These are phyloP conservation scores for Melanotaenia trifasciata DNA, from an alignment of 2,797 vertebrate genomes.

Conservation along the genomic window DNA sequence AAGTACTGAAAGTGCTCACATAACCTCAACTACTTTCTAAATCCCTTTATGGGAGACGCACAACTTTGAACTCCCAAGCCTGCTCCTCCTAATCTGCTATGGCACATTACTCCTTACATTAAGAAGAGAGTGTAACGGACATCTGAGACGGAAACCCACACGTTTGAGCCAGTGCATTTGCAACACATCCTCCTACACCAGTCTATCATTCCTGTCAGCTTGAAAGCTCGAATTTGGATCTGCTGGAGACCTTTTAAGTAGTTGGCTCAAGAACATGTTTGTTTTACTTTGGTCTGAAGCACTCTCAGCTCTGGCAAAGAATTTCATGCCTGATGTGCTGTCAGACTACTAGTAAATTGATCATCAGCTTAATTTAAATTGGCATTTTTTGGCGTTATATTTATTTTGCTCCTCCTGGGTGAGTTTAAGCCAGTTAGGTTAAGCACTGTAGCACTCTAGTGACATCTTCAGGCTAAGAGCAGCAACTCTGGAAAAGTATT, in stretches of 20 bases:
- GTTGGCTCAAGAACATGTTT: slow-evolving; percentile 59
- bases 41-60: slow-evolving; percentile 56
- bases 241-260: slow-evolving; percentile 44
- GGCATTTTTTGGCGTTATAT: slow-evolving; percentile 54
- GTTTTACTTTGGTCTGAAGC: slow-evolving; percentile 57
- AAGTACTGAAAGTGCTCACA: slow-evolving; percentile 47
- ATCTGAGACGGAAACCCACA: slow-evolving; percentile 39
- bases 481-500: background rate
- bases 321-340: slow-evolving; percentile 44
- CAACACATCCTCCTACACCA: slow-evolving; percentile 32
- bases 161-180: slow-evolving; percentile 40
- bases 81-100: slow-evolving; percentile 53
- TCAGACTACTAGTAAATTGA: slow-evolving; percentile 63
- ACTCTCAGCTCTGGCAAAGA: slow-evolving; percentile 45
- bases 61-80: slow-evolving; percentile 61
- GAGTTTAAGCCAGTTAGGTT: slow-evolving; percentile 15
- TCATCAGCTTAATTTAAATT: slow-evolving; percentile 68
- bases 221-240: slow-evolving; percentile 54
- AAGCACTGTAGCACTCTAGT: slow-evolving; percentile 50
- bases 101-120: slow-evolving; percentile 66
- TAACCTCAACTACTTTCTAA: slow-evolving; percentile 46
- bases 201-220: slow-evolving; percentile 53
- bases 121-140: slow-evolving; percentile 59
- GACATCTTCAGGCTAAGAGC: slow-evolving; percentile 69
- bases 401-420: slow-evolving; percentile 36